These are phyloP conservation scores for Pycnonotus jocosus DNA, from an alignment of 2,113 vertebrate species.

Conservation along the genomic window DNA sequence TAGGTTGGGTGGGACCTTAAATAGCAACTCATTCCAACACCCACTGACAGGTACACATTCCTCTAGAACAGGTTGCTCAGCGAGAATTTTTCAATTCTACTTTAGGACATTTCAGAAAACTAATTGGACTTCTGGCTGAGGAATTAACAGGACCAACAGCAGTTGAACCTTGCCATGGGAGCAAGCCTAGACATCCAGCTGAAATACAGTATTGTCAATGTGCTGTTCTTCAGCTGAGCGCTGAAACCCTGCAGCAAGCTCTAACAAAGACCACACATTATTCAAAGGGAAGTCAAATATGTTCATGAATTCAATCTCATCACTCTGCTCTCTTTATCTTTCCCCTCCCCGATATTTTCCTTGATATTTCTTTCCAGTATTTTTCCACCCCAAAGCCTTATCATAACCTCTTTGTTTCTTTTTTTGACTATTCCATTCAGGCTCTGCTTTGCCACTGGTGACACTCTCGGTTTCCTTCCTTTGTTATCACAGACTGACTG, in stretches of 20 bases:
- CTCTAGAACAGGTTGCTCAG: not conserved
- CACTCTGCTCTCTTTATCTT: not conserved
- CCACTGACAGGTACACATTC: not conserved
- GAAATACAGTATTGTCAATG: not conserved
- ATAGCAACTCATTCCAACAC: not conserved
- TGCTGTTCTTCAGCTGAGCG: not conserved
- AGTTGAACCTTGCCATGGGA: not conserved
- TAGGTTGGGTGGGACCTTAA: not conserved
- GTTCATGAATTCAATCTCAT: constrained; percentile 7
- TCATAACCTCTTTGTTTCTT: not conserved
- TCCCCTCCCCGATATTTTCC: not conserved
- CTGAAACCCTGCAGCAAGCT: not conserved
- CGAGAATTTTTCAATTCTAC: not conserved
- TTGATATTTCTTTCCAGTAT: not conserved
- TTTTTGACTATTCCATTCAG: not conserved
- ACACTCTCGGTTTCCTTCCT: constrained; percentile 1
- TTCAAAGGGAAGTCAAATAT: not conserved
- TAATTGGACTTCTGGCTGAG: not conserved
- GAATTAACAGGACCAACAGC: not conserved
- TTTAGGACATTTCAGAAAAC: not conserved
- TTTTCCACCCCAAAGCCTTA: constrained; percentile 7
- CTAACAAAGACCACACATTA: not conserved
- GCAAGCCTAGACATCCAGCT: not conserved
- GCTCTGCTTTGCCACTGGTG: not conserved
- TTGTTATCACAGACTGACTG: not conserved